phyloP scores from a whole-genome alignment of 2,888 invertebrate species.

The Gordius sp. region DNA sequence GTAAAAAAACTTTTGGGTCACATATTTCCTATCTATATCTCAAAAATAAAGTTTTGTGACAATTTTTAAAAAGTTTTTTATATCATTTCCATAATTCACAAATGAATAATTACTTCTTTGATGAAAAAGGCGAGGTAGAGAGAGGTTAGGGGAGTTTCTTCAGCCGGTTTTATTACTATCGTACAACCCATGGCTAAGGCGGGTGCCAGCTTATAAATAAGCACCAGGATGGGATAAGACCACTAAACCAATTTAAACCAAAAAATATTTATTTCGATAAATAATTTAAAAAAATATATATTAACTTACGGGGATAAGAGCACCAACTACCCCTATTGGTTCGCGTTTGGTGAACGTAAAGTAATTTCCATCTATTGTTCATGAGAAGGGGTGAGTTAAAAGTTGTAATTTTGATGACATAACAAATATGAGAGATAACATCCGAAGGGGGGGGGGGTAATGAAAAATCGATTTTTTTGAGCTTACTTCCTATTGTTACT shows the following conservation, averaged over 20 bases:
- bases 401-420: no score
- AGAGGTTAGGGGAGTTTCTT: slow-evolving; percentile 15
- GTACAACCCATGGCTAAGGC: slow-evolving; percentile 16
- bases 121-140: slow-evolving; percentile 11
- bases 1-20: no score
- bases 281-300: neutral
- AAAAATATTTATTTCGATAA: neutral
- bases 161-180: slow-evolving; percentile 17
- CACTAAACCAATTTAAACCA: slow-evolving; percentile 10
- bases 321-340: slow-evolving; percentile 28
- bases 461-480: no score
- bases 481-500: no score
- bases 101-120: slow-evolving; percentile 1
- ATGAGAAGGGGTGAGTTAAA: no score
- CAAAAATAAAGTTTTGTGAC: no score
- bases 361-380: slow-evolving; percentile 26
- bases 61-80: neutral
- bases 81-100: neutral
- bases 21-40: no score
- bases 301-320: slow-evolving; percentile 26
- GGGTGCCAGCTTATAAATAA: slow-evolving; percentile 2
- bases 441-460: no score
- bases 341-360: slow-evolving; percentile 27
- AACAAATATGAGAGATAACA: no score
- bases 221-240: slow-evolving; percentile 12